These are phyloP conservation scores for Cottus gobio DNA, from an alignment of 2,113 vertebrate species.

Conservation along the genomic window DNA sequence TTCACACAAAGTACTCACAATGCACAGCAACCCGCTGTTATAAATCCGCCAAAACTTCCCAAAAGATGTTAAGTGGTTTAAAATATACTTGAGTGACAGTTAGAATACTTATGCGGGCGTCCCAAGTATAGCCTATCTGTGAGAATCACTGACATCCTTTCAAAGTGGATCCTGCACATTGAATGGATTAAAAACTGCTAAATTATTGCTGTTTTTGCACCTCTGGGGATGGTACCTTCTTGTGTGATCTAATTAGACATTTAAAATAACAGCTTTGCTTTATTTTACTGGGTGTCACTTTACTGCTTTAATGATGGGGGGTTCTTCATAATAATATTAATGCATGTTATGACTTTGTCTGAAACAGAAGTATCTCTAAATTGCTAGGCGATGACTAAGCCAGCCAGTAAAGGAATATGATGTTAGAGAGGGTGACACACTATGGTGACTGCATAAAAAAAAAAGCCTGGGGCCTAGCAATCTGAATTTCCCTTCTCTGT, in stretches of 20 bases:
- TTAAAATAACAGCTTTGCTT: constrained; percentile 50
- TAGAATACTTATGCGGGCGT: constrained; percentile 5
- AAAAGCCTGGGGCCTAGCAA: constrained; percentile 50
- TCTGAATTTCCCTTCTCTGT: constrained; percentile 53
- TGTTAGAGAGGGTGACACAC: constrained; percentile 46
- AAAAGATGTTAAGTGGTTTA: constrained; percentile 26
- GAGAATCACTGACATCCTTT: constrained; percentile 57
- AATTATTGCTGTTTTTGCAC: constrained; percentile 38
- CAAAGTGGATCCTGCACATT: constrained; percentile 43
- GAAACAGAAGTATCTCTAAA: constrained; percentile 28
- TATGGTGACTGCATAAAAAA: constrained; percentile 58
- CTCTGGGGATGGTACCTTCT: constrained; percentile 48
- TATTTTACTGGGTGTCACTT: constrained; percentile 42
- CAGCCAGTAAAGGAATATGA: constrained; percentile 31
- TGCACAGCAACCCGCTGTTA: neutral
- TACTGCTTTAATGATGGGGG: constrained; percentile 18
- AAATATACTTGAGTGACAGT: constrained; percentile 30
- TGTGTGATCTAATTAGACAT: constrained; percentile 71
- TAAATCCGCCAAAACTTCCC: neutral
- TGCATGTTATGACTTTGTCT: constrained; percentile 33
- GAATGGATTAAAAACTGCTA: constrained; percentile 60
- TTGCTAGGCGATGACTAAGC: constrained; percentile 44
- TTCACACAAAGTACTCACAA: neutral
- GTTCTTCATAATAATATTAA: constrained; percentile 28
- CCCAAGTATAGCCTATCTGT: constrained; percentile 5